Base-by-base conservation (phyloP, 2,888 invertebrate genomes). In the Ptychoptera contaminata region DNA sequence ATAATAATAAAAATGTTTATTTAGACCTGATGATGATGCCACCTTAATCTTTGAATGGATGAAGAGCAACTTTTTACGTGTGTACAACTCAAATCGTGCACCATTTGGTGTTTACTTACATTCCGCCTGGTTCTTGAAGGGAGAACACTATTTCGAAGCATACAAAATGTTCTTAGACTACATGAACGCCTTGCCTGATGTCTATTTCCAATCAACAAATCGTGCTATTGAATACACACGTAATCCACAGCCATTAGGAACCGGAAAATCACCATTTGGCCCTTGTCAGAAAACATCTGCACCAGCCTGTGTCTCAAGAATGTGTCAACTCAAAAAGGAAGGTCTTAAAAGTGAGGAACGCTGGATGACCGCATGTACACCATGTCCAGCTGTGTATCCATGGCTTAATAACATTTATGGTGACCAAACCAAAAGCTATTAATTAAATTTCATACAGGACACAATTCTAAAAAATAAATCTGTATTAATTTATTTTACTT, bases 61-160 rank as follows among this genome's bases (percentile, higher is more conserved):
- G 53, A 58, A 71, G 42, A 56, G 57, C 1, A 80, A 82, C 60
- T 82, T 83, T 53, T 62, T 73, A 39, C 67, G 71, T 1, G 76
- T 79, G 51, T 82, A 82, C 57, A 51, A 67, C 1, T 68, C 70
- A 6, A 79, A 73, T 56, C 67, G 73, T 1, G 74, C 82, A 6
- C 82, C 81, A 0, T 79, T 79, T 54, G 77, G 79, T 2, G 69
- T 79, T 53, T 79, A 71, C 56, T 59, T 78, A 40, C 80, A 81
- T 55, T 74, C 79, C 3, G 71, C 73, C 6, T 78, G 78, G 76
- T 76, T 78, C 52, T 44, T 69, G 1, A 57, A 56, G 23, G 61
- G 68, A 45, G 64, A 67, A 10, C 67, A 68, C 16, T 58, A 72
- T 32, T 60, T 64, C 8, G 57, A 61, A 1, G 78, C 75, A 2